Percentiles rank a stretch among this genome's conserved stretches.
Evolutionary conservation across 2,888 invertebrate genomes (phyloP).

Genomic region (Megaustenia siamemsis): DNA sequence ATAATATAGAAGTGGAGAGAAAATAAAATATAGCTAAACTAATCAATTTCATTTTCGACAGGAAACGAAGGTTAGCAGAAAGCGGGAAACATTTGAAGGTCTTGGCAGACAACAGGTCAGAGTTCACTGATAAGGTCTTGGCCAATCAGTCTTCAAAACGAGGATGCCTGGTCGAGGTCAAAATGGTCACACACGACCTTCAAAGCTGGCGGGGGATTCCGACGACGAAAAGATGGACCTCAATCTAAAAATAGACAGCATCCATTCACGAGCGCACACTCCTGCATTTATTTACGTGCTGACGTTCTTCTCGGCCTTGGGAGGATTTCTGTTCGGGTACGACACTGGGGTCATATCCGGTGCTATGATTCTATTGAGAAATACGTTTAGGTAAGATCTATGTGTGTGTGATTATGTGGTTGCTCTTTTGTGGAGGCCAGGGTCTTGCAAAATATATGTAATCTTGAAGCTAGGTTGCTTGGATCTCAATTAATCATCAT

Average conservation of each 20-base stretch:
- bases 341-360: slow-evolving; percentile 83
- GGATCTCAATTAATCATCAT: too few relatives aligned
- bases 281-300: slow-evolving; percentile 77
- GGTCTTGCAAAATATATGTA: too few relatives aligned
- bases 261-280: slow-evolving; percentile 64
- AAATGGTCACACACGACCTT: slow-evolving; percentile 60
- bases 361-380: slow-evolving; percentile 80
- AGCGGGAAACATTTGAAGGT: slow-evolving; percentile 1
- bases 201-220: slow-evolving; percentile 68
- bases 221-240: slow-evolving; percentile 71
- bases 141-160: not conserved
- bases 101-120: not conserved
- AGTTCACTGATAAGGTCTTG: not conserved
- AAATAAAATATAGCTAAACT: too few relatives aligned
- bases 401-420: too few relatives aligned
- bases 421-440: too few relatives aligned
- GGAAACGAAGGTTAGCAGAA: not conserved
- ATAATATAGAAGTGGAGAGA: too few relatives aligned
- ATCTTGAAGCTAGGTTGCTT: too few relatives aligned
- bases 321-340: slow-evolving; percentile 82
- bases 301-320: slow-evolving; percentile 81
- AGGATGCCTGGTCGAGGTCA: slow-evolving; percentile 29
- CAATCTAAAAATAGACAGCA: slow-evolving; percentile 73
- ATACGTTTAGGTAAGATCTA: slow-evolving; percentile 59
- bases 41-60: slow-evolving; percentile 24